phyloP scores from a whole-genome alignment of 2,797 vertebrate species.

The Pelochelys cantorii region DNA sequence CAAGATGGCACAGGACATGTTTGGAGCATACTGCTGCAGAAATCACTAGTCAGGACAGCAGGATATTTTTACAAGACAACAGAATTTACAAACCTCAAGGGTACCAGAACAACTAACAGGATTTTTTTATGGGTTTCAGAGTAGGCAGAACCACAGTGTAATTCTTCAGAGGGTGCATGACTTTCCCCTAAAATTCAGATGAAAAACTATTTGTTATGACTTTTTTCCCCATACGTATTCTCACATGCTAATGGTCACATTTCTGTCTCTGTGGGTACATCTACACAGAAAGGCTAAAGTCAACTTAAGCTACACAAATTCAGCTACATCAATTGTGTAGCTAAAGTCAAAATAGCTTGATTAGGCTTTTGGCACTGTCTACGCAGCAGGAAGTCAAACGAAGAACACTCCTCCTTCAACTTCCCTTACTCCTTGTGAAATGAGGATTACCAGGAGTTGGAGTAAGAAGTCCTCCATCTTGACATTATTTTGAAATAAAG shows the following conservation, averaged over 20 bases:
- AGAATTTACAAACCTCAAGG: neutral
- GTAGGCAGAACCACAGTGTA: neutral
- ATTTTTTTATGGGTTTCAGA: neutral
- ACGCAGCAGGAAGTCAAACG: no score
- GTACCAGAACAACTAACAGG: neutral
- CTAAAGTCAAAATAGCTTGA: no score
- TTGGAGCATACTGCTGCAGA: neutral
- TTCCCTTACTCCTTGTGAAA: no score
- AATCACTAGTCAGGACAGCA: rapidly evolving
- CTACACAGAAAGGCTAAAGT: no score
- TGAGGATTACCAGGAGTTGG: no score
- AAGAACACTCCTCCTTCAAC: no score
- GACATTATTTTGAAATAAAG: no score
- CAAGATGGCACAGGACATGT: neutral
- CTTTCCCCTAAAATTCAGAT: neutral
- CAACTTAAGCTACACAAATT: no score
- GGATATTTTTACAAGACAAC: neutral
- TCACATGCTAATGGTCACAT: neutral
- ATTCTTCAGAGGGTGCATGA: neutral
- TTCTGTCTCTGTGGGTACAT: neutral
- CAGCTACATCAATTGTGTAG: no score
- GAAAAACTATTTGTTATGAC: neutral
- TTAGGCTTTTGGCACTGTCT: no score
- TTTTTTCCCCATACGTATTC: neutral
- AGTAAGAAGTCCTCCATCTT: no score